These are phyloP conservation scores for Pseudochromis fuscus DNA, from an alignment of 2,797 vertebrate genomes.

Conservation along the genomic window DNA sequence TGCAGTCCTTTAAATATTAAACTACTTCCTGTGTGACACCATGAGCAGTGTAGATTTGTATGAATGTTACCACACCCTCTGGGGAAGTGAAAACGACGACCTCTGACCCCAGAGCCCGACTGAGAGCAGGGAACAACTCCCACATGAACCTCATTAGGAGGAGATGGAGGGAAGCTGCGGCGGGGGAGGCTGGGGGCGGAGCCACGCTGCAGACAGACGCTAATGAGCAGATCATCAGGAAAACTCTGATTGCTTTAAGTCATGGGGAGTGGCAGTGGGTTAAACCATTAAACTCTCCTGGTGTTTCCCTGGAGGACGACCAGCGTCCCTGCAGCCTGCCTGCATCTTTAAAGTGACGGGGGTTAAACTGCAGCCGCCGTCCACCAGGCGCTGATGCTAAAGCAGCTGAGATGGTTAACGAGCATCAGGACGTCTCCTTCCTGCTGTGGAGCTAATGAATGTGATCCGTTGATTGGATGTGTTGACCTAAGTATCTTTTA, in stretches of 20 bases:
- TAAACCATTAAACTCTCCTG: conserved; percentile 16
- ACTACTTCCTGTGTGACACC: no score
- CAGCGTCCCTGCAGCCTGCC: conserved; percentile 12
- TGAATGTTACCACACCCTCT: neutral
- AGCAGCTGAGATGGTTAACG: conserved; percentile 15
- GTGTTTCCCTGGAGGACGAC: conserved; percentile 7
- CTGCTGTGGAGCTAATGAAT: conserved; percentile 29
- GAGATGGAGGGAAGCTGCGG: conserved; percentile 49
- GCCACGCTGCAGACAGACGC: conserved; percentile 40
- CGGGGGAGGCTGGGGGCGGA: conserved; percentile 1
- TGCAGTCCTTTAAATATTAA: no score
- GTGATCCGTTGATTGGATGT: conserved; percentile 17
- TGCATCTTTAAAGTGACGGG: neutral
- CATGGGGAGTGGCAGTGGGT: conserved; percentile 21
- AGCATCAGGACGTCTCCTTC: neutral
- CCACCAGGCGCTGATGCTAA: neutral
- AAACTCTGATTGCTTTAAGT: conserved; percentile 34
- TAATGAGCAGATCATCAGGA: conserved; percentile 61
- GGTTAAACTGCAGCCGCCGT: neutral
- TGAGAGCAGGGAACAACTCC: conserved; percentile 49
- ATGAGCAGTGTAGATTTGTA: no score
- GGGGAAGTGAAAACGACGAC: conserved; percentile 54
- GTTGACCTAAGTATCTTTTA: conserved; percentile 26
- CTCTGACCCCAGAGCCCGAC: conserved; percentile 45
- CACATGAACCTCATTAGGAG: conserved; percentile 60